Conservation (phyloP, 2,113 vertebrate genomes). For the Scortum barcoo region DNA sequence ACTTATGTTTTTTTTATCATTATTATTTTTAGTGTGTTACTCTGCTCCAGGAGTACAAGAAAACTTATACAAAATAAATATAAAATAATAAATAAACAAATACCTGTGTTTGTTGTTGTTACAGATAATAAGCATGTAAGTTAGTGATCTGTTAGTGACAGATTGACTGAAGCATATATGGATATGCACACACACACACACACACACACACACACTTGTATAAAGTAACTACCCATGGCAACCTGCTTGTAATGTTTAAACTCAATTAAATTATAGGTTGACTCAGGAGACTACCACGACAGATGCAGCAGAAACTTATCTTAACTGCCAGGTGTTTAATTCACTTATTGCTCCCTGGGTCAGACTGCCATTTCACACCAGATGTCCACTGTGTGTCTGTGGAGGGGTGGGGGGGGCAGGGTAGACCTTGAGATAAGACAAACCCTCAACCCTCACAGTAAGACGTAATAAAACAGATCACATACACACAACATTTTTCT, state of each 20-base stretch:
- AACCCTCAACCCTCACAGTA: slow-evolving; percentile 7
- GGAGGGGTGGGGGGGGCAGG: neutral
- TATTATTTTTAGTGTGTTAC: no score
- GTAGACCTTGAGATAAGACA: slow-evolving; percentile 70
- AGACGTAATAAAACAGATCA: slow-evolving; percentile 43
- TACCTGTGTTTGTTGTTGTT: no score
- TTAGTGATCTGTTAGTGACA: no score
- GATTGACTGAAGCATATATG: no score
- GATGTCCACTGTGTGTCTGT: neutral
- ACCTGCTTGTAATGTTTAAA: neutral
- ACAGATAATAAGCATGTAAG: no score
- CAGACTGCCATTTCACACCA: slow-evolving; percentile 41
- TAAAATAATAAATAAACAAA: no score
- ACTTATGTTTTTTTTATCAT: no score
- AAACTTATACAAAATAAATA: no score
- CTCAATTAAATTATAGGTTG: no score
- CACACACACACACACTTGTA: neutral
- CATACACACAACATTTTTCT: neutral
- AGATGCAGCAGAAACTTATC: slow-evolving; percentile 6
- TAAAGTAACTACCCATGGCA: neutral
- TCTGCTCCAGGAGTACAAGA: no score
- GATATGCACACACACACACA: neutral
- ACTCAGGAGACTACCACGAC: neutral
- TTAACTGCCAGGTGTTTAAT: slow-evolving; percentile 6
- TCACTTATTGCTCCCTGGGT: slow-evolving; percentile 24